Conservation (phyloP, 2,888 invertebrate genomes). For the Melitaea athalia region DNA sequence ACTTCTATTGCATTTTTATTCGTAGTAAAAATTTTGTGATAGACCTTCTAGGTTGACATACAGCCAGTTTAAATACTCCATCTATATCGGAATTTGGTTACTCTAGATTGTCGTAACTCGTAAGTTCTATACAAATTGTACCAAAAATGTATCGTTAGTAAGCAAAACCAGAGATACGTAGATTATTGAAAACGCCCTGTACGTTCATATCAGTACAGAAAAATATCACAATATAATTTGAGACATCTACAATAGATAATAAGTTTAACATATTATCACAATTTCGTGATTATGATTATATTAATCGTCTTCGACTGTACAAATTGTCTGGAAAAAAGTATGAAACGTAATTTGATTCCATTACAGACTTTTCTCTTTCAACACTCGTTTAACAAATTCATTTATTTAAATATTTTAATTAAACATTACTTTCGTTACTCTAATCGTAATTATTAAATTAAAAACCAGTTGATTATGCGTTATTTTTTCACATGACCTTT, state of each 20-base stretch:
- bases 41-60: too few species aligned
- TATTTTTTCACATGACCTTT: constrained; percentile 43
- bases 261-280: constrained; percentile 56
- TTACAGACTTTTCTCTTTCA: constrained; percentile 26
- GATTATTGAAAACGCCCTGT: too few species aligned
- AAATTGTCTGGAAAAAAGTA: constrained; percentile 48
- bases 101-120: too few species aligned
- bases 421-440: constrained; percentile 11
- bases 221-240: neutral
- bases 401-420: constrained; percentile 15
- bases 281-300: constrained; percentile 58
- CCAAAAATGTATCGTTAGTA: too few species aligned
- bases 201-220: too few species aligned
- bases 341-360: constrained; percentile 40
- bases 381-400: constrained; percentile 20
- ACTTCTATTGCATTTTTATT: too few species aligned
- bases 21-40: too few species aligned
- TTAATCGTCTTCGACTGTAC: constrained; percentile 42
- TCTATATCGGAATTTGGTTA: too few species aligned
- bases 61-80: too few species aligned
- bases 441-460: constrained; percentile 28
- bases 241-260: constrained; percentile 33
- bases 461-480: constrained; percentile 33
- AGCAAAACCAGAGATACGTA: too few species aligned
- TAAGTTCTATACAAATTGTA: too few species aligned